Base-by-base conservation (phyloP, 2,888 invertebrate genomes). In the Eupsilia transversa region DNA sequence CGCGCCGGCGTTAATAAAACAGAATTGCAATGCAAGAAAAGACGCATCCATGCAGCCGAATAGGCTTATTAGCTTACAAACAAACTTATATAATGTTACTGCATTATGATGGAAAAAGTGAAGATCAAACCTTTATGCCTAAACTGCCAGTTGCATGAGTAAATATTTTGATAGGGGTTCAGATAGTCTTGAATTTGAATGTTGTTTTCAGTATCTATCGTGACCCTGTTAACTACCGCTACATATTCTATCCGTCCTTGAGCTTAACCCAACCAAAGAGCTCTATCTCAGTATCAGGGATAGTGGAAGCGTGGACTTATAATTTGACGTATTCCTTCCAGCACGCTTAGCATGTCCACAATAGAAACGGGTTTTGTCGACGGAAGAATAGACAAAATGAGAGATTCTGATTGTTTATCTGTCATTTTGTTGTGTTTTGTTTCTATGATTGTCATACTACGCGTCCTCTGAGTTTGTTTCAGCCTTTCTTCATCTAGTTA, bases 51-150 rank as follows among this genome's bases (percentile, higher is more conserved):
- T n/a, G 5, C 14, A 20, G 23, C 10, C 30, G 41, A 17, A 3
- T 43, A 17, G 12, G 49, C 9, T 59, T 41, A 43, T 69, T 68
- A 52, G 70, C 30, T 52, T 43, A 43, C n/a, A 23, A 30, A 52
- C 27, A 70, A 52, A 70, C 9, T 56, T 30, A 30, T 46, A 54
- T 0, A 46, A 43, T 33, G 46, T 35, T 33, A 69, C 17, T 78
- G 41, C 30, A 49, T 57, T 38, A 23, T 49, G 74, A 56, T 3
- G 7, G 17, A 27, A 38, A 10, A 63, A n/a, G 20, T 43, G 30
- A 43, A 27, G 2, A 9, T 17, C 6, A 35, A 41, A 33, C 20
- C 3, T 4, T 27, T 38, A 66, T 54, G 69, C 6, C 17, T 52
- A 2, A 20, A 41, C 2, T 30, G 14, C 7, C 14, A 77, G 9